These are phyloP conservation scores for Rattus rattus DNA, from an alignment of 2,113 vertebrate genomes.

Conservation along the genomic window DNA sequence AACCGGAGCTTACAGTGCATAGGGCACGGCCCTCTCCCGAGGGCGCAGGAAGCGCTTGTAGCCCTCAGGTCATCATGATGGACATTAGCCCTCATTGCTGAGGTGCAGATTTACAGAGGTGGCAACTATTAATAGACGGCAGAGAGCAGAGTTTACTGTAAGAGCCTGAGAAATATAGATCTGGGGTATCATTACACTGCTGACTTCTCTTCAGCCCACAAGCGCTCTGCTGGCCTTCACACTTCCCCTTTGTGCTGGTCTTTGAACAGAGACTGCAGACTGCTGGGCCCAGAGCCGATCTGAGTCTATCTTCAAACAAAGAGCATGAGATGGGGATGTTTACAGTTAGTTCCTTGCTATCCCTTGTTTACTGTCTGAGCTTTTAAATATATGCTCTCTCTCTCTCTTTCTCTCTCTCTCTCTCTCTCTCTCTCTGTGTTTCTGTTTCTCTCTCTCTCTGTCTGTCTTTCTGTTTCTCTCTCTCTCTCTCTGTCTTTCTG, in stretches of 20 bases:
- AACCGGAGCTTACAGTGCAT: neutral
- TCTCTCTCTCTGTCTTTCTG: too few species aligned
- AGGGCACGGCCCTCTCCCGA: neutral
- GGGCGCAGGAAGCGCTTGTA: slow-evolving; percentile 32
- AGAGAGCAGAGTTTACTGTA: slow-evolving; percentile 78
- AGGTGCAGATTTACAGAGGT: slow-evolving; percentile 59
- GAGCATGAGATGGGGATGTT: slow-evolving; percentile 9
- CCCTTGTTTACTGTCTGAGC: neutral
- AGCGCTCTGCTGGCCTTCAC: slow-evolving; percentile 61
- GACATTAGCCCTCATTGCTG: slow-evolving; percentile 60
- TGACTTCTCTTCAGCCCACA: slow-evolving; percentile 69
- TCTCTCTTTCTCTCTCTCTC: neutral
- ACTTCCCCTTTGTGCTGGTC: neutral
- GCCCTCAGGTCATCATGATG: slow-evolving; percentile 46
- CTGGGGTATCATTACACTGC: slow-evolving; percentile 68
- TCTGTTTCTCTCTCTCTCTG: too few species aligned
- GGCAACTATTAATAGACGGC: slow-evolving; percentile 79
- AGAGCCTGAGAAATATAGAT: slow-evolving; percentile 79
- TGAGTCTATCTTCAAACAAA: neutral
- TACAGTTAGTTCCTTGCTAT: neutral
- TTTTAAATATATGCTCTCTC: neutral
- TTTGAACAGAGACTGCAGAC: neutral
- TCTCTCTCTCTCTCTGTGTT: too few species aligned
- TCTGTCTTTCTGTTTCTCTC: too few species aligned
- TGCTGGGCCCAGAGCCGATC: neutral